Conservation (phyloP, 2,113 vertebrate genomes). For the Formicarius rufipectus region DNA sequence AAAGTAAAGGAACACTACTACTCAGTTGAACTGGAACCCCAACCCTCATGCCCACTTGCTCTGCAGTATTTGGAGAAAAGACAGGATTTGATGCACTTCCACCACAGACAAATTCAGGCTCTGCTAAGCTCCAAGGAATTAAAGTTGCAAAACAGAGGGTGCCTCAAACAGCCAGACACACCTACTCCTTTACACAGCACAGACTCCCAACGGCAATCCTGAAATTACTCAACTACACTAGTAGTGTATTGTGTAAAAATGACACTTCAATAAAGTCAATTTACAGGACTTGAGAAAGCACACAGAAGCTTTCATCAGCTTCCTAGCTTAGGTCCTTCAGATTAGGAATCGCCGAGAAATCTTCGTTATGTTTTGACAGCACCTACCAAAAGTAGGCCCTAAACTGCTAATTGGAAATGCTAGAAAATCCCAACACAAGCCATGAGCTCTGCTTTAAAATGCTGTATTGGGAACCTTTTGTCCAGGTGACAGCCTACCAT, state of each 20-base stretch:
- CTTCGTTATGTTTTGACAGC: not conserved
- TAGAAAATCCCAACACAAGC: not conserved
- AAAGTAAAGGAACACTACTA: not conserved
- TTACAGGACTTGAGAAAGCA: not conserved
- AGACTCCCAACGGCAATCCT: not conserved
- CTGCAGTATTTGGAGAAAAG: not conserved
- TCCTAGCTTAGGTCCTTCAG: not conserved
- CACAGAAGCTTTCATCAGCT: not conserved
- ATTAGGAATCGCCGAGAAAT: not conserved
- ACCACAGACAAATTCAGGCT: not conserved
- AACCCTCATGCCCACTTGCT: not conserved
- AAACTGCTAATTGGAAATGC: not conserved
- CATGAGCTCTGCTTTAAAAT: not conserved
- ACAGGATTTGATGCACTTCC: not conserved
- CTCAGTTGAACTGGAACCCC: not conserved
- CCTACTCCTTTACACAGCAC: not conserved
- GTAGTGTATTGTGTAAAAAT: not conserved
- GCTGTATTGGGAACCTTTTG: not conserved
- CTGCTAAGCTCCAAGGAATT: not conserved
- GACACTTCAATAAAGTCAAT: not conserved
- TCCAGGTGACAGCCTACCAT: not conserved
- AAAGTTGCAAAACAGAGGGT: not conserved
- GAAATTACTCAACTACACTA: not conserved
- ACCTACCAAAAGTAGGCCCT: not conserved
- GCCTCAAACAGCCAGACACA: not conserved